phyloP scores from a whole-genome alignment of 2,888 invertebrate species.

The Girardia tigrina region DNA sequence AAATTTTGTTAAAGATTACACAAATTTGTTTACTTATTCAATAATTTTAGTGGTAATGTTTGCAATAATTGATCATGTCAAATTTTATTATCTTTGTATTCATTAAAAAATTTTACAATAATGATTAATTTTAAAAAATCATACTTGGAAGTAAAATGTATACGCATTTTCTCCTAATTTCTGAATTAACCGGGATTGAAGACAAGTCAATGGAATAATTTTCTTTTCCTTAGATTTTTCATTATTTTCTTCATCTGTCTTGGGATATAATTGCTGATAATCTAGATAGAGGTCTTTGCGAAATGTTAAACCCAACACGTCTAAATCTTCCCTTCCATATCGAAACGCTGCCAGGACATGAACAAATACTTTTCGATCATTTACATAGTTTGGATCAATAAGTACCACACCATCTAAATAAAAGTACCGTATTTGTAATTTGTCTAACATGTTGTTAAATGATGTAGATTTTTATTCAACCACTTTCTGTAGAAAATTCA shows the following conservation, averaged over 20 bases:
- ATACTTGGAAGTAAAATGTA: slow-evolving; percentile 64
- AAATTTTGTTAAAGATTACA: too few relatives aligned
- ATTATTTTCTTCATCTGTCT: slow-evolving; percentile 39
- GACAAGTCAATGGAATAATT: slow-evolving; percentile 60
- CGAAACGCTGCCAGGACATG: slow-evolving; percentile 92
- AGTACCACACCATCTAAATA: slow-evolving; percentile 79
- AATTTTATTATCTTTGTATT: too few relatives aligned
- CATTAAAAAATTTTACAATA: too few relatives aligned
- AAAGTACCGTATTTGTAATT: too few relatives aligned
- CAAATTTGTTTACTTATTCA: too few relatives aligned
- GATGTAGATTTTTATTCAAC: too few relatives aligned
- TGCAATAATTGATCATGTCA: too few relatives aligned
- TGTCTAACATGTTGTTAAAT: too few relatives aligned
- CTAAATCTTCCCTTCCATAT: slow-evolving; percentile 92
- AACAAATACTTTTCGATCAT: slow-evolving; percentile 85
- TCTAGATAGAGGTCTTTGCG: slow-evolving; percentile 91
- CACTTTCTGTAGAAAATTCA: too few relatives aligned
- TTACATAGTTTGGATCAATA: slow-evolving; percentile 90
- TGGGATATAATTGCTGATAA: slow-evolving; percentile 60
- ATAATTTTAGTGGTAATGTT: too few relatives aligned
- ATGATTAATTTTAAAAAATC: too few relatives aligned
- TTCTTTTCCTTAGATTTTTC: neutral
- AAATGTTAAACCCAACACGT: slow-evolving; percentile 88
- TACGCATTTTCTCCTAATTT: slow-evolving; percentile 90
- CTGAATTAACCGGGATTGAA: slow-evolving; percentile 83